Evolutionary conservation across 2,888 invertebrate species (phyloP), one percentile per base, ranked within the genome.

Genomic region (Myopa testacea): DNA sequence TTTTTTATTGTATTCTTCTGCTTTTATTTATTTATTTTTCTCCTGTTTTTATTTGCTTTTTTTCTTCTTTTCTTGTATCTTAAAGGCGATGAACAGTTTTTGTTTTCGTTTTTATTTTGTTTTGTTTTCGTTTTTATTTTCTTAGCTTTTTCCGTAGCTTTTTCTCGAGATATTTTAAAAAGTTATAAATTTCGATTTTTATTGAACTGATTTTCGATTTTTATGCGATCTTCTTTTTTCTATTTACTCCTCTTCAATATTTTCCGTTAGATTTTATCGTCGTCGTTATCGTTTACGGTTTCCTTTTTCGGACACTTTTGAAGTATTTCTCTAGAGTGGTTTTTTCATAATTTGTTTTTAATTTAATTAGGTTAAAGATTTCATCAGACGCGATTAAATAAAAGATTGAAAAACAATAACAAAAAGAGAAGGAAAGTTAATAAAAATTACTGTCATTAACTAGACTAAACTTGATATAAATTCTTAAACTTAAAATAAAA

Each of bases 331-430:
- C 60, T 62, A 14, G 14, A 69, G 50, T 45, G 55, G 37, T 14
- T 77, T 78, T 77, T 78, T 80, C 78, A 80, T 80, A 80, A 80
- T 78, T 78, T 75, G 69, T 77, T 78, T 80, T 78, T 80, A 80
- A 80, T 80, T 77, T 72, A 78, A 78, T 77, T 78, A 78, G 75
- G 52, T 68, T 77, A 58, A n/a, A 60, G 68, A 58, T 40, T 12
- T 38, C 34, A 38, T 34, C 4, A 45, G 45, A 45, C 45, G 45
- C 37, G 52, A 55, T 52, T 34, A 55, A 50, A 70, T 55, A 52
- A 70, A 38, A 34, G 16, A 52, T 38, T 4, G 40, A 67, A n/a
- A 67, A 55, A 55, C 16, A n/a, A 55, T 55, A 6, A 16, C 10
- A 55, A n/a, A 16, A 14, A n/a, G 10, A 16, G 14, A 12, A 50